These are phyloP conservation scores for Gymnoscopelus braueri DNA, from an alignment of 2,797 vertebrate species.

Conservation along the genomic window DNA sequence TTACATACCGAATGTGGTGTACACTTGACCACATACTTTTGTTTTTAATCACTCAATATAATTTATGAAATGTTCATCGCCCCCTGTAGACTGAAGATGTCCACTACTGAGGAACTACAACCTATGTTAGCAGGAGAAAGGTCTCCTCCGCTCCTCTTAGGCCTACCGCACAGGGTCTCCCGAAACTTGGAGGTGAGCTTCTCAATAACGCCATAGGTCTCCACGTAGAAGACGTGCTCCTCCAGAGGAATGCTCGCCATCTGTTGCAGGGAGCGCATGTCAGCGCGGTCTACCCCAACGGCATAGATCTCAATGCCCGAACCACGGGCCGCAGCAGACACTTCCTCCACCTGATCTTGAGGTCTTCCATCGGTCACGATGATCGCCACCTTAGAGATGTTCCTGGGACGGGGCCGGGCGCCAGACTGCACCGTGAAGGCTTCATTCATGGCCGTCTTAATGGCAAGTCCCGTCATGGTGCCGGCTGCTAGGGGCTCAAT, in stretches of 20 bases:
- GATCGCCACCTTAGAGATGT: constrained; percentile 90
- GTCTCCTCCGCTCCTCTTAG: constrained; percentile 31
- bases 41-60: constrained; percentile 15
- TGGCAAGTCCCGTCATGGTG: constrained; percentile 95
- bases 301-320: constrained; percentile 85
- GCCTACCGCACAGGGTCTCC: constrained; percentile 90
- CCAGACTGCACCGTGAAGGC: constrained; percentile 92
- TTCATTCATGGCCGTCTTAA: constrained; percentile 92
- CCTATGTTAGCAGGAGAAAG: constrained; percentile 49
- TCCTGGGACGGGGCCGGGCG: constrained; percentile 85
- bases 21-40: constrained; percentile 5
- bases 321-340: constrained; percentile 76
- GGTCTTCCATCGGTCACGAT: constrained; percentile 95
- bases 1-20: constrained; percentile 35
- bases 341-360: constrained; percentile 89
- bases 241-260: constrained; percentile 93
- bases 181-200: constrained; percentile 93
- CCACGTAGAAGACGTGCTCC: constrained; percentile 94
- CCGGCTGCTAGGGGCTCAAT: constrained; percentile 94
- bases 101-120: constrained; percentile 59
- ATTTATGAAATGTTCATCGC: constrained; percentile 32
- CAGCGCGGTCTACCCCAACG: constrained; percentile 89
- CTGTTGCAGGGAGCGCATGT: constrained; percentile 86
- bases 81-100: constrained; percentile 64
- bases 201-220: constrained; percentile 94